Percentiles rank a stretch among this genome's conserved stretches.
These are phyloP conservation scores for Gallinago media DNA, from an alignment of 2,113 vertebrate species.

Conservation along the genomic window DNA sequence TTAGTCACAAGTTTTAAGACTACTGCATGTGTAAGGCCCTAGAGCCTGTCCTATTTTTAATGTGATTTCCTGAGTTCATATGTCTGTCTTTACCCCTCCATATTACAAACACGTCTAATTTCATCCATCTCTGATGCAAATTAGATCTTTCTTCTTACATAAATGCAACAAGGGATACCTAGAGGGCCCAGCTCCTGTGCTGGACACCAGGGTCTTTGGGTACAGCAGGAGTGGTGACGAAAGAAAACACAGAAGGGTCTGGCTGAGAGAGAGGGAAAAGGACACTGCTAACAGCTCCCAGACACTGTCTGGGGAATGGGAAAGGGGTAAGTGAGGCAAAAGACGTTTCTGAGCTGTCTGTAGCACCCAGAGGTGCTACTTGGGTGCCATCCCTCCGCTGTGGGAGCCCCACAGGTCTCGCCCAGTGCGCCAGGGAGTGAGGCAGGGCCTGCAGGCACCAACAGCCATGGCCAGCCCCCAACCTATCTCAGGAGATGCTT, in stretches of 20 bases:
- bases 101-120: not conserved
- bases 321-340: not conserved
- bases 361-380: fast-evolving
- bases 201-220: not conserved
- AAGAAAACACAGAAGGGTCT: not conserved
- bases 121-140: not conserved
- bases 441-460: not conserved
- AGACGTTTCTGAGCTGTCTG: not conserved
- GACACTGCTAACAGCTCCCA: too few relatives aligned
- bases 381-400: fast-evolving
- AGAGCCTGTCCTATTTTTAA: not conserved
- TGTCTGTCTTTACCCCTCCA: fast-evolving
- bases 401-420: not conserved
- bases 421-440: fast-evolving
- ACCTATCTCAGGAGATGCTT: not conserved
- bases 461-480: too few relatives aligned
- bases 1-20: not conserved
- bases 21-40: not conserved
- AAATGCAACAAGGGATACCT: not conserved
- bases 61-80: not conserved
- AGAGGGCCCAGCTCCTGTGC: not conserved
- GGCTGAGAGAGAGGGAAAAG: not conserved
- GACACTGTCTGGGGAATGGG: fast-evolving
- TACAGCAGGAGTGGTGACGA: fast-evolving
- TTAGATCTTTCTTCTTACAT: not conserved